Percentiles rank a stretch among this genome's conserved stretches.
Conservation (phyloP, 2,888 invertebrate species). For the Odontocolon sp. region DNA sequence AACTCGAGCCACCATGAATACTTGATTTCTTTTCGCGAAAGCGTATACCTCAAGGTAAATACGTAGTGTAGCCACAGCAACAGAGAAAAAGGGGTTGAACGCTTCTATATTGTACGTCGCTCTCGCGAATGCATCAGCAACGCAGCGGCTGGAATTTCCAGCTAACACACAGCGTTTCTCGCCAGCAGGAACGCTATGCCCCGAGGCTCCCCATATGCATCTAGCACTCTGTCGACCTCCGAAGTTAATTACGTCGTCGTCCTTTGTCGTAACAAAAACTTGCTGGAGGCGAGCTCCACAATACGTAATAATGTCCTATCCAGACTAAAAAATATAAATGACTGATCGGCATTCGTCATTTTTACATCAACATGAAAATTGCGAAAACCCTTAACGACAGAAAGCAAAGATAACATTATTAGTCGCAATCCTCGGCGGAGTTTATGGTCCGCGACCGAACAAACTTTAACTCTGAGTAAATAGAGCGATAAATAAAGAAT, state of each 20-base stretch:
- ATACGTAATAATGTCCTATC: not conserved
- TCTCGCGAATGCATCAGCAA: not conserved
- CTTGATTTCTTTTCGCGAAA: constrained; percentile 44
- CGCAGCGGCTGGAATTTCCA: constrained; percentile 20
- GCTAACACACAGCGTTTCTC: constrained; percentile 16
- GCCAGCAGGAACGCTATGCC: constrained; percentile 10
- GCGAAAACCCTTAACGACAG: not conserved
- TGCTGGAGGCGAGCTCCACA: not conserved
- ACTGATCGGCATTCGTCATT: constrained; percentile 26
- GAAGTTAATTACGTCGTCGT: constrained; percentile 38
- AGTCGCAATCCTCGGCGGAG: not conserved
- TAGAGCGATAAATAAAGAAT: constrained; percentile 28
- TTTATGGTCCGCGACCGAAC: no score
- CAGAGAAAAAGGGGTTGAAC: constrained; percentile 10
- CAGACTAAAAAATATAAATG: constrained; percentile 17
- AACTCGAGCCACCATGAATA: constrained; percentile 37
- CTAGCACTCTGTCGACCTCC: constrained; percentile 26
- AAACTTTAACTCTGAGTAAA: constrained; percentile 14
- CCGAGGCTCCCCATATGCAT: constrained; percentile 27
- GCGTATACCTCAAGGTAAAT: constrained; percentile 5
- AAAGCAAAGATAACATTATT: not conserved
- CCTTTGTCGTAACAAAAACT: constrained; percentile 32
- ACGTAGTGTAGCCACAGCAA: constrained; percentile 3
- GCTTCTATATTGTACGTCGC: constrained; percentile 2
- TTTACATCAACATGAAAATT: no score